A percentile compares a stretch with the other conserved stretches of the same genome.
Conservation (phyloP, 2,888 invertebrate genomes). For the Thymelicus sylvestris region DNA sequence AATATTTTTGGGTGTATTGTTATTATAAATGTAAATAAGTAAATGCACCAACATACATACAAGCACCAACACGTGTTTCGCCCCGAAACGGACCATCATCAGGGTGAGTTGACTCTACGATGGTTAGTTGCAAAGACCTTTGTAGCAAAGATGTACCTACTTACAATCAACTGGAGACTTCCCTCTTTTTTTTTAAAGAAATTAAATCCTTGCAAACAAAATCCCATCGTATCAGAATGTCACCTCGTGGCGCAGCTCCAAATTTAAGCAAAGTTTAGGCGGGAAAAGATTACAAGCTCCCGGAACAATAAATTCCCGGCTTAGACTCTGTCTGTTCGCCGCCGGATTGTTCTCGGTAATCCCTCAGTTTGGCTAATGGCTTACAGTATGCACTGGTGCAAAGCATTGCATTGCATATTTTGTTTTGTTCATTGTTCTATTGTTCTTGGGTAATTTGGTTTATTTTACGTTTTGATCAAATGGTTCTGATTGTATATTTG, state of each 20-base stretch:
- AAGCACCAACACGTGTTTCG: too few species aligned
- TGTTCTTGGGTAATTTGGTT: slow-evolving; percentile 19
- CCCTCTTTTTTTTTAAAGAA: neutral
- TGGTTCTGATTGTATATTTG: too few species aligned
- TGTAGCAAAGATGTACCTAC: too few species aligned
- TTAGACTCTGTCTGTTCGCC: slow-evolving; percentile 47
- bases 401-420: slow-evolving; percentile 17
- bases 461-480: neutral
- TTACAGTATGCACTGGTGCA: slow-evolving; percentile 38
- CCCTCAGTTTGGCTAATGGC: slow-evolving; percentile 53
- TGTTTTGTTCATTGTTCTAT: slow-evolving; percentile 17
- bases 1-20: too few species aligned
- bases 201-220: neutral
- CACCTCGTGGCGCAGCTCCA: slow-evolving; percentile 5
- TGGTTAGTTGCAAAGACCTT: too few species aligned
- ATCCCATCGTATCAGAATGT: neutral
- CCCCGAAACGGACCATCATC: too few species aligned
- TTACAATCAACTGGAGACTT: too few species aligned
- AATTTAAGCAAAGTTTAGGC: slow-evolving; percentile 25
- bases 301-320: slow-evolving; percentile 50
- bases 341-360: slow-evolving; percentile 53
- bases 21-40: too few species aligned
- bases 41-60: too few species aligned
- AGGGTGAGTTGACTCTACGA: too few species aligned
- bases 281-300: slow-evolving; percentile 25